phyloP scores from a whole-genome alignment of 1,140 invertebrate genomes.

The Dendrolimus kikuchii region DNA sequence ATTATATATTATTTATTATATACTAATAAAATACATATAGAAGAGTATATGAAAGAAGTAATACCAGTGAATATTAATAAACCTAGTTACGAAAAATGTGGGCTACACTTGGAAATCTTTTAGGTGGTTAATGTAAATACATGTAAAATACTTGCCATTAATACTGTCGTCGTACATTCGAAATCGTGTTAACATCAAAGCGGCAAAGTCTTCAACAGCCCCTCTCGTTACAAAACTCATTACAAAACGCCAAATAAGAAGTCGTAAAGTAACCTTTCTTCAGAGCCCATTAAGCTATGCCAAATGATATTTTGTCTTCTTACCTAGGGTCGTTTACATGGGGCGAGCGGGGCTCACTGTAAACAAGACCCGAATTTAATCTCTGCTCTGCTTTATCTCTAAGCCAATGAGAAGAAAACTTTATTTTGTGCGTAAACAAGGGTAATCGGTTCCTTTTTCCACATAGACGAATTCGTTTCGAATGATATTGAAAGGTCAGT shows the following conservation, averaged over 20 bases:
- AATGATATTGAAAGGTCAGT: slow-evolving; percentile 57
- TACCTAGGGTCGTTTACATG: slow-evolving; percentile 54
- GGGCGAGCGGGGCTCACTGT: slow-evolving; percentile 34
- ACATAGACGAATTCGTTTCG: slow-evolving; percentile 40
- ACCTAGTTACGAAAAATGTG: too few species aligned
- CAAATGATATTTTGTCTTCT: slow-evolving; percentile 63
- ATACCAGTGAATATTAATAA: too few species aligned
- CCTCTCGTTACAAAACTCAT: slow-evolving; percentile 61
- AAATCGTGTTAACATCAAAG: slow-evolving; percentile 45
- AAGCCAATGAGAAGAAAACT: slow-evolving; percentile 63
- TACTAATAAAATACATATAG: too few species aligned
- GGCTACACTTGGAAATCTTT: too few species aligned
- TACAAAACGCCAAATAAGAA: slow-evolving; percentile 64
- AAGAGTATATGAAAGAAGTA: too few species aligned
- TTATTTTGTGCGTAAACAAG: slow-evolving; percentile 67
- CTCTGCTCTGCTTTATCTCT: slow-evolving; percentile 55
- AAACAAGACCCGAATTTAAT: slow-evolving; percentile 63
- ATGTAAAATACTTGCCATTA: too few species aligned
- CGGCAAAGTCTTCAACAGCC: slow-evolving; percentile 27
- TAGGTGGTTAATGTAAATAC: too few species aligned
- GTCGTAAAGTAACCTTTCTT: slow-evolving; percentile 57
- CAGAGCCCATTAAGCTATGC: slow-evolving; percentile 55
- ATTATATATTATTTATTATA: too few species aligned
- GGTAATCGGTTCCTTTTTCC: slow-evolving; percentile 57
- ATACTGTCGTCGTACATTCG: slow-evolving; percentile 12